Base-by-base conservation (phyloP, 2,797 vertebrate genomes). In the Cynopterus sphinx region DNA sequence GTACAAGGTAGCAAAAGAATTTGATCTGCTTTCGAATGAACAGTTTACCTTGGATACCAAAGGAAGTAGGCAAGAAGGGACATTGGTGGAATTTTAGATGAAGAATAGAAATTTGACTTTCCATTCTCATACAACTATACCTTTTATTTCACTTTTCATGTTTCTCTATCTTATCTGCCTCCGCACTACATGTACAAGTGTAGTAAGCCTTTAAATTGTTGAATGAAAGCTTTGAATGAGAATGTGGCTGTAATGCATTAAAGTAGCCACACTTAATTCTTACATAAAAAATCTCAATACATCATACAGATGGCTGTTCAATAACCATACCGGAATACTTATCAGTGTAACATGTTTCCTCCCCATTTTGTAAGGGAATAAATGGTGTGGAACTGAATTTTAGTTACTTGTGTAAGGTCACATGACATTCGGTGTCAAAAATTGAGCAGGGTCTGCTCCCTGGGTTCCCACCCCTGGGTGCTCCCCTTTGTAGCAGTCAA, bases 251-350 rank as follows among this genome's bases (percentile, higher is more conserved):
- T 16, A 28, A 83, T 1, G 59, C 31, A n/a, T 26, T 41, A 28
- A 87, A 87, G 33, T 77, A 67, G n/a, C 74, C 15, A n/a, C 46
- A 51, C 49, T 86, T 85, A 55, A 87, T 95, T 93, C 59, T 85
- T 85, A 68, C 24, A 31, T 31, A 55, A 87, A 87, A 87, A 53
- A 55, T 70, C 43, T 33, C 46, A 83, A 9, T 31, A 46, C 84
- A 43, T 57, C 9, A 73, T 73, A 63, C 41, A 85, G 81, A 65
- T 75, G 26, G 55, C 16, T 73, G 73, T 12, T 84, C 28, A 19
- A 43, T 73, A n/a, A 6, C 26, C 19, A 39, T 24, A 51, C 19
- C 0, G 0, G 13, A 67, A 67, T 55, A 33, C 16, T 83, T 57
- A 31, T 11, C 67, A 55, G 51, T 61, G 12, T 55, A 26, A 81